Evolutionary conservation across 2,797 vertebrate genomes (phyloP).

Genomic region (Lacerta bilineata): DNA sequence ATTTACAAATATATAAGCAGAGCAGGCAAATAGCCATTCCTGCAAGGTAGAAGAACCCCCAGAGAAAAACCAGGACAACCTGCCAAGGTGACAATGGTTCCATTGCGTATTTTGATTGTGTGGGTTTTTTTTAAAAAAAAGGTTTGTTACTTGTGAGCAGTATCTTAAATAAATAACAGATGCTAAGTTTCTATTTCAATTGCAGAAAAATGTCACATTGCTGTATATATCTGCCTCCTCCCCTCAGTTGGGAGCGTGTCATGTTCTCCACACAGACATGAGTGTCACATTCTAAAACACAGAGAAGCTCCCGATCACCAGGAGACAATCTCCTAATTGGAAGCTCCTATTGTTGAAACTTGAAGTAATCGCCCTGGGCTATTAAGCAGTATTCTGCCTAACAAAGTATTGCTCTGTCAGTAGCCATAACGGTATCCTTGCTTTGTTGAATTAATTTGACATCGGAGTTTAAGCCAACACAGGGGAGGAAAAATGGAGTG

Average conservation of each 20-base stretch:
- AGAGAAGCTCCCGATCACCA: neutral
- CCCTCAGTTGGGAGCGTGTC: neutral
- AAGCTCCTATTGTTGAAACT: neutral
- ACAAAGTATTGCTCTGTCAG: neutral
- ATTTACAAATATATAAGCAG: constrained; percentile 18
- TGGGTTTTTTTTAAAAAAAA: too few relatives aligned
- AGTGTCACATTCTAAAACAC: neutral
- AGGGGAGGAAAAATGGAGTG: neutral
- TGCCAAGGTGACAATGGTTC: neutral
- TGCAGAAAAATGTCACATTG: neutral
- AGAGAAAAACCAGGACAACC: neutral
- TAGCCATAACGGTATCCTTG: neutral
- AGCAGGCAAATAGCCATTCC: neutral
- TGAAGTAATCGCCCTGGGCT: neutral
- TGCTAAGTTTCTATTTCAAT: neutral
- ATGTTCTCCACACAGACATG: neutral
- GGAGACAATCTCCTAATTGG: neutral
- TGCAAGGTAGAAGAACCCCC: neutral
- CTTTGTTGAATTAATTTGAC: neutral
- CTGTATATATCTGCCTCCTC: neutral
- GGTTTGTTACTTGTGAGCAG: too few relatives aligned
- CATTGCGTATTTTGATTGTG: too few relatives aligned
- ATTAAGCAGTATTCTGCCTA: neutral
- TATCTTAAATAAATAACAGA: too few relatives aligned
- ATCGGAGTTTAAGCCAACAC: neutral